Percentiles rank a stretch among this genome's conserved stretches.
Conservation (phyloP, 2,888 invertebrate genomes). For the Dryocosmus kuriphilus region DNA sequence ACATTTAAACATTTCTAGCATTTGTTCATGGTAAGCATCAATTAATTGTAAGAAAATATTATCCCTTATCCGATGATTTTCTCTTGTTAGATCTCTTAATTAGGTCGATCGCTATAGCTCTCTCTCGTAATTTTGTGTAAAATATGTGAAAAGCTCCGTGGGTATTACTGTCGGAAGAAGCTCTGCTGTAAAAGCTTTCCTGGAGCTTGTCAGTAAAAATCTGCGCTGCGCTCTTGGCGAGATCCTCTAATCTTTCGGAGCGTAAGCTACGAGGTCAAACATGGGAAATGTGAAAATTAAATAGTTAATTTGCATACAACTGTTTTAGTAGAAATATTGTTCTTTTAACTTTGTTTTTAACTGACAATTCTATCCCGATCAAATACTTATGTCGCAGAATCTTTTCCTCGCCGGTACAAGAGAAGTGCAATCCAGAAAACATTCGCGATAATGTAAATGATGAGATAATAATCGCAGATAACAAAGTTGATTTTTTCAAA, state of each 20-base stretch:
- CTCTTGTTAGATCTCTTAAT: conserved; percentile 11
- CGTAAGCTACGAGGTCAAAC: conserved; percentile 30
- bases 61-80: not conserved
- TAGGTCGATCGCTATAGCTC: conserved; percentile 41
- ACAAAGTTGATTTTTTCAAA: no score
- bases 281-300: not conserved
- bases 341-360: not conserved
- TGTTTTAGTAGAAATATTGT: not conserved
- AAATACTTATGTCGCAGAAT: no score
- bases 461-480: no score
- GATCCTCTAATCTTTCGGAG: conserved; percentile 42
- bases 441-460: no score
- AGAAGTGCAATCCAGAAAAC: no score
- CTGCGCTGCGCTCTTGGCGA: conserved; percentile 23
- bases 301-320: not conserved
- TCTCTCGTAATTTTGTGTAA: conserved; percentile 42
- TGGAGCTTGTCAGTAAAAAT: conserved; percentile 41
- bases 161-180: conserved; percentile 32
- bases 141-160: conserved; percentile 41
- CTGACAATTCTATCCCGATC: not conserved
- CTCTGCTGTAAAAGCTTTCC: conserved; percentile 41
- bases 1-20: not conserved
- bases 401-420: no score
- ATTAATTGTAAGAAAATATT: conserved; percentile 7
- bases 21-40: not conserved